Conservation (phyloP, 2,797 vertebrate species). For the Sternotherus odoratus region DNA sequence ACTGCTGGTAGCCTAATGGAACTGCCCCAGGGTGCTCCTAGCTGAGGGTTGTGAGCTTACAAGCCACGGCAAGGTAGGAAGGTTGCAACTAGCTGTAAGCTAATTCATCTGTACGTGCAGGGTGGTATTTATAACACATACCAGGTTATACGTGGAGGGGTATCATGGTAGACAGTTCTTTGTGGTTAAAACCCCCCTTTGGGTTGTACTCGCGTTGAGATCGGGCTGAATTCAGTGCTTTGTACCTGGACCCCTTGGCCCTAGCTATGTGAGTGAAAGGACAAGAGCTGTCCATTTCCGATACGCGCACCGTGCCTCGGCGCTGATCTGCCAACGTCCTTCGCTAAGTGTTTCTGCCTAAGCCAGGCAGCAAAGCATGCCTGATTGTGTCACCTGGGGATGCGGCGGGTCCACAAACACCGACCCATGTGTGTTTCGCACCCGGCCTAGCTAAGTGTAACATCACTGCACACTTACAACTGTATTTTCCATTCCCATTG, state of each 20-base stretch:
- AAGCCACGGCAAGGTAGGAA: too few species aligned
- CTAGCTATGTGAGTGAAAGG: neutral
- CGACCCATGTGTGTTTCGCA: neutral
- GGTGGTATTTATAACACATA: neutral
- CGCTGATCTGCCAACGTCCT: neutral
- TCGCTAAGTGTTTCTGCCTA: neutral
- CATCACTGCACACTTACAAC: neutral
- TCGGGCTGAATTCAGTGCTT: neutral
- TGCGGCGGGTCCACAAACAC: too few species aligned
- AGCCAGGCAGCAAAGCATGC: too few species aligned
- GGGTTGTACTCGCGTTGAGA: neutral
- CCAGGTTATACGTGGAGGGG: neutral
- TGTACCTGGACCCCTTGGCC: neutral
- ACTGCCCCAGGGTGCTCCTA: neutral
- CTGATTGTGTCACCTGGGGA: neutral
- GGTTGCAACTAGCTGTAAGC: neutral
- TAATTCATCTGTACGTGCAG: neutral
- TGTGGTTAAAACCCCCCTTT: neutral
- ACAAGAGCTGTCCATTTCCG: neutral
- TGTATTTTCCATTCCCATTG: neutral
- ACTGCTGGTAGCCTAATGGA: neutral
- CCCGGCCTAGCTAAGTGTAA: neutral
- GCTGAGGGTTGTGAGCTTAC: neutral
- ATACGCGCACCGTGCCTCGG: neutral
- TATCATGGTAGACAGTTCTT: neutral